Percentiles rank a stretch among this genome's conserved stretches.
Conservation (phyloP, 1,140 invertebrate species). For the Drosophila kanapiae region DNA sequence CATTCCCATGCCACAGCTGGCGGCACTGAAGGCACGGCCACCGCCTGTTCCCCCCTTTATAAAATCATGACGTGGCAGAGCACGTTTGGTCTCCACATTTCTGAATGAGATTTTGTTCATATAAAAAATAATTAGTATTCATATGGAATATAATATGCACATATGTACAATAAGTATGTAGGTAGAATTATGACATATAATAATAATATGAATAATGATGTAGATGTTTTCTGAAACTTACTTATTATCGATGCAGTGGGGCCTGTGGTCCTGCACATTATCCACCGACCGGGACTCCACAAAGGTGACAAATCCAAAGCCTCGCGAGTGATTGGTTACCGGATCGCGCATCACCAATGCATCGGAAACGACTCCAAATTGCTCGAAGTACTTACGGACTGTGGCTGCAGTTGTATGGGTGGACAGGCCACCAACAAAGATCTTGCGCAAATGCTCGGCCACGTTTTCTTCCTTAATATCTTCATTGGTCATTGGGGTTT, state of each 20-base stretch:
- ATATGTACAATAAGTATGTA: not conserved
- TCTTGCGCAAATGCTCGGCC: conserved; percentile 69
- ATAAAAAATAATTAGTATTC: not conserved
- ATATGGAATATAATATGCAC: not conserved
- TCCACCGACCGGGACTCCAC: conserved; percentile 51
- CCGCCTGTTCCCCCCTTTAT: conserved; percentile 87
- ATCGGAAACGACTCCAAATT: conserved; percentile 61
- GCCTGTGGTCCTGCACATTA: conserved; percentile 55
- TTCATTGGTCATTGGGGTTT: not conserved
- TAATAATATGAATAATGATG: no score
- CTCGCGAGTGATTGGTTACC: conserved; percentile 60
- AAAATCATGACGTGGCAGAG: conserved; percentile 96
- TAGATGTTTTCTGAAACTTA: conserved; percentile 61
- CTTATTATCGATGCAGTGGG: conserved; percentile 77
- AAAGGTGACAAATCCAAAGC: conserved; percentile 71
- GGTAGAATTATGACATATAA: no score
- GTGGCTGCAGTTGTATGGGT: conserved; percentile 46
- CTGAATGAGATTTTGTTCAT: conserved; percentile 82
- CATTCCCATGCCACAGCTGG: conserved; percentile 89
- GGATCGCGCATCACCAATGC: conserved; percentile 73
- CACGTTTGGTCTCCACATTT: conserved; percentile 98
- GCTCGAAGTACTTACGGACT: conserved; percentile 45
- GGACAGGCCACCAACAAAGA: conserved; percentile 68
- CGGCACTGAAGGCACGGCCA: no score
- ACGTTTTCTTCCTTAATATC: not conserved